Evolutionary conservation across 2,888 invertebrate species (phyloP), one percentile per base, ranked within the genome.

Genomic region (Zelleria hepariella): DNA sequence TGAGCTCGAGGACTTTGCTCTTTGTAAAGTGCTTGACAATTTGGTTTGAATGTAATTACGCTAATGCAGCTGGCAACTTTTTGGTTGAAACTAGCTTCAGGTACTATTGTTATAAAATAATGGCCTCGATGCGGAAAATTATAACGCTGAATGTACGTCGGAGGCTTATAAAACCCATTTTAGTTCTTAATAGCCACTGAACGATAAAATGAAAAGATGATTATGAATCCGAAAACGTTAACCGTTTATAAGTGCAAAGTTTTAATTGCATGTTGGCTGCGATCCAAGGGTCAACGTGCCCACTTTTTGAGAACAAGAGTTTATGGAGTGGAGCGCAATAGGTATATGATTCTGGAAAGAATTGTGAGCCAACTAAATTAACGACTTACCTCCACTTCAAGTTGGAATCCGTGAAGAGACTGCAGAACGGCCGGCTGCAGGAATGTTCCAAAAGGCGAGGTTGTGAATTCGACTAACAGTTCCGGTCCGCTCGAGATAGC

Each of bases 361-460:
- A 21, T 2, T 23, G 53, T 53, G 15, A 32, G 32, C 21, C 5
- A 27, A 56, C 51, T n/a, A 53, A 42, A 54, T 55, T 51, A 52
- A 42, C 10, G 6, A 62, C 69, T 75, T 68, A 88, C 89, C 82
- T 90, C 93, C 64, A 96, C 95, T 90, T 97, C 95, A 58, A 97
- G 87, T 75, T 96, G 96, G 80, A 97, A 97, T 65, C 96, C 96
- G 76, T 96, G 95, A 56, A 97, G 88, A 2, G 94, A 93, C 76
- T 94, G 92, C 52, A 92, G 90, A 25, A 94, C 93, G 18, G 93
- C 92, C 3, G 95, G 95, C 77, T 95, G 94, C 66, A 95, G 90
- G 80, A 96, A 96, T 65, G 96, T 96, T 66, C 96, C 96, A 77
- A 94, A 96, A 5, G 96, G 95, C 21, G 96, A 96, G 53, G 96